phyloP scores from a whole-genome alignment of 2,797 vertebrate species.

The Etheostoma nigrum region DNA sequence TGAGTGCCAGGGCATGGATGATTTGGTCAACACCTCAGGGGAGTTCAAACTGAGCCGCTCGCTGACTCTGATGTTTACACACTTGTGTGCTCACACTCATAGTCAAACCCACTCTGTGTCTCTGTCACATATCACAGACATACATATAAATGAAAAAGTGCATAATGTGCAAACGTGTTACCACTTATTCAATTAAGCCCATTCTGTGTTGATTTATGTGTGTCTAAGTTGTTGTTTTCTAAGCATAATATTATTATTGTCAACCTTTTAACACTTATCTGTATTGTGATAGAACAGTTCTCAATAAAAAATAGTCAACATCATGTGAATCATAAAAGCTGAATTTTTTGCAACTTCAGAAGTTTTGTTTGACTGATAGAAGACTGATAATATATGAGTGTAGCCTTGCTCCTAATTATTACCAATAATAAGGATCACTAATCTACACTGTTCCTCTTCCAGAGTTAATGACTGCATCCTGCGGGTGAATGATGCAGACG shows the following conservation, averaged over 20 bases:
- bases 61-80: constrained; percentile 37
- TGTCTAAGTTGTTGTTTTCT: not conserved
- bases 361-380: not conserved
- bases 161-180: not conserved
- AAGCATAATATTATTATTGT: not conserved
- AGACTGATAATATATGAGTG: not conserved
- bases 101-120: not conserved
- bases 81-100: not conserved
- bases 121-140: not conserved
- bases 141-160: not conserved
- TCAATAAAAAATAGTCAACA: not conserved
- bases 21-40: constrained; percentile 43
- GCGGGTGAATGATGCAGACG: constrained; percentile 94
- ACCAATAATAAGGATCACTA: not conserved
- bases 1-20: constrained; percentile 54
- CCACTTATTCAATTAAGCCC: not conserved
- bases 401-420: not conserved
- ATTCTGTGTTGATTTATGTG: not conserved
- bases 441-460: constrained; percentile 27
- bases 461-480: constrained; percentile 98
- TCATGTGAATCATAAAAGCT: not conserved
- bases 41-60: constrained; percentile 47
- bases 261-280: not conserved
- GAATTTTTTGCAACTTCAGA: too few relatives aligned
- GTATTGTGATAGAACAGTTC: not conserved